Evolutionary conservation across 2,797 vertebrate genomes (phyloP), one percentile per base, ranked within the genome.

Genomic region (Cephalopachus bancanus): DNA sequence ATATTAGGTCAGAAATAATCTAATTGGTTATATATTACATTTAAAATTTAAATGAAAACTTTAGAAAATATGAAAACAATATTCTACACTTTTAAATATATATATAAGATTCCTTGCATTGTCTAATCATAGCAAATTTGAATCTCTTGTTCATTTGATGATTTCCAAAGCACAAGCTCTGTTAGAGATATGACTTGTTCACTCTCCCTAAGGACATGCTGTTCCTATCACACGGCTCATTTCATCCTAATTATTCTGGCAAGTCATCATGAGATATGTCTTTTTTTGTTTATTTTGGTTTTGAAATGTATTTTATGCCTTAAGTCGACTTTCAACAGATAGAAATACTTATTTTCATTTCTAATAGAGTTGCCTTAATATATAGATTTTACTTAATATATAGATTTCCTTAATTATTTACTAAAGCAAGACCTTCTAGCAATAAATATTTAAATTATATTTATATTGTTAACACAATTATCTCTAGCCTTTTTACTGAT

Each of bases 401-500:
- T 44, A 44, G 44, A 44, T 44, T 44, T 44, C 4, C 44, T 44
- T 44, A 44, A 44, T 44, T 6, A 11, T 28, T 88, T 64, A 44
- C 12, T 62, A 75, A 87, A 91, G 30, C 49, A 84, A 65, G 19
- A 16, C 71, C 12, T 49, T 84, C 22, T 51, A 76, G 67, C 4
- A 93, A 51, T 72, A 44, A 49, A 26, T 74, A 51, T 51, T 81
- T 83, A 91, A 95, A 64, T 89, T 26, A 37, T 64, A 33, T n/a
- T 44, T 62, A 72, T 3, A 86, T 53, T 93, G 60, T 79, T 72
- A 75, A 11, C 20, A 71, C 78, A 72, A 26, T 24, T 94, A 67
- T 88, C 67, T 24, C 24, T 74, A 79, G 7, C 24, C 7, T 90
- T 96, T 93, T n/a, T 65, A 72, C 5, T 0, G 79, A 79, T 20